These are phyloP conservation scores for Sus cebifrons DNA, from an alignment of 2,797 vertebrate species.

Conservation along the genomic window DNA sequence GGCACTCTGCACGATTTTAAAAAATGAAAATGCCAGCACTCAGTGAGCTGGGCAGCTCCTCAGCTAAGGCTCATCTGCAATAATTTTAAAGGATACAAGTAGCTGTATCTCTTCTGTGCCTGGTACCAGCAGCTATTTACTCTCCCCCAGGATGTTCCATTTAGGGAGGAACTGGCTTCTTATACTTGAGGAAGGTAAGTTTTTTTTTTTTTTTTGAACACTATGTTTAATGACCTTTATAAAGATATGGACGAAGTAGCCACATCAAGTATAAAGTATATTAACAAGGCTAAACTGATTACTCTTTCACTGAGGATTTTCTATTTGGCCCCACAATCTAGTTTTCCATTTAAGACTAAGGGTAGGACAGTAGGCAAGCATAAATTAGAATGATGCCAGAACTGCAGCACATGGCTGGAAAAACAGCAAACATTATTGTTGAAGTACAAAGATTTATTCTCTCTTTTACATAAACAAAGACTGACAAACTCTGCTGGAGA, in stretches of 20 bases:
- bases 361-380: not conserved
- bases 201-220: no score
- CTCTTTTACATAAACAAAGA: not conserved
- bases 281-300: rapidly evolving
- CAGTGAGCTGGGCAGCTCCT: not conserved
- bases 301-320: not conserved
- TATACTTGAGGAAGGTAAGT: not conserved
- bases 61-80: not conserved
- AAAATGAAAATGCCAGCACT: not conserved
- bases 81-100: not conserved
- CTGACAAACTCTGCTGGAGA: not conserved
- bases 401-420: rapidly evolving
- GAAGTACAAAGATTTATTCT: not conserved
- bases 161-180: not conserved
- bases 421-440: rapidly evolving
- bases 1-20: not conserved
- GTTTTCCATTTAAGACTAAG: not conserved
- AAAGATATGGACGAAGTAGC: not conserved
- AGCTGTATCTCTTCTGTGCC: not conserved
- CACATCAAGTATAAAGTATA: not conserved
- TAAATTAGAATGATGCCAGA: no score
- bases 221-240: not conserved
- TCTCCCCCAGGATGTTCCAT: no score
- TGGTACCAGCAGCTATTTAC: not conserved
- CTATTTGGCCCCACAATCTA: not conserved